Base-by-base conservation (phyloP, 2,888 invertebrate genomes). In the Bibio marci region DNA sequence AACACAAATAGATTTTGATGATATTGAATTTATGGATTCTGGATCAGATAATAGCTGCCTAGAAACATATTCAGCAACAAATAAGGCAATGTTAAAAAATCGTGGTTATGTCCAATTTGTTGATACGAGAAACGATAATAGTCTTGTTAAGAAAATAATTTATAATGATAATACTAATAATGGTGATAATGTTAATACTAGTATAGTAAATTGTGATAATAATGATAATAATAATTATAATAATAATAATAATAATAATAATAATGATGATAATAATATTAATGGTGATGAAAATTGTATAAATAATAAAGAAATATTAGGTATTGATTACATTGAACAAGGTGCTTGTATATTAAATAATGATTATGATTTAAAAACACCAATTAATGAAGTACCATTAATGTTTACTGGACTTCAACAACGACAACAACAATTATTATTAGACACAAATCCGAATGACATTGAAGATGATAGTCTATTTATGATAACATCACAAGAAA, bases 11-110 rank as follows among this genome's bases (percentile, higher is more conserved):
- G 78, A 81, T 37, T 65, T 76, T 34, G 83, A 83, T 47, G 78
- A 81, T 52, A 79, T 87, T 46, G 85, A 85, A 52, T 88, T 80
- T 52, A 86, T 82, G 67, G 88, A 88, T 53, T 83, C 83, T 0
- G 85, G 83, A 1, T 83, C 80, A 0, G 82, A 81, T 52, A 80
- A 80, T n/a, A 72, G 78, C 15, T 71, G 76, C 13, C 65, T 77
- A 4, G 80, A 78, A 48, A 71, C 69, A 12, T 60, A 69, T 27
- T 56, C 62, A 37, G 69, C 70, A 4, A 62, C 65, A 2, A 71
- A 71, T 43, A 59, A 66, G 34, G 64, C 66, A 1, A 44, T 65
- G 39, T 49, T 70, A 12, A 67, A 68, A 43, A 77, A 77, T 55
- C 68, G 73, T 17, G 77, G 78, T 2, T 79, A 78, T 49, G 65